Evolutionary conservation across 2,888 invertebrate genomes (phyloP).

Genomic region (Norana najaformis): DNA sequence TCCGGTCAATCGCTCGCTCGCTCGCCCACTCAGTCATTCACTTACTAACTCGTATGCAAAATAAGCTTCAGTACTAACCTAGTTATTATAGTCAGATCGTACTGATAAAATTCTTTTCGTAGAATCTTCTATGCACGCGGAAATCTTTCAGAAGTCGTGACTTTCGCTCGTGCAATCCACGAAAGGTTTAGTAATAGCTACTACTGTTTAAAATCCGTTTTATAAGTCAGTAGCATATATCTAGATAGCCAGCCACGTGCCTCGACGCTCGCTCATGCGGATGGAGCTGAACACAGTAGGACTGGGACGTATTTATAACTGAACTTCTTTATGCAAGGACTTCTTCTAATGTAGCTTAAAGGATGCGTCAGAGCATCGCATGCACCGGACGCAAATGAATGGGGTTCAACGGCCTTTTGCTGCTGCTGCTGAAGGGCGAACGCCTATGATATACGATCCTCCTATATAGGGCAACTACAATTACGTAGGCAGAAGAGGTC

Average conservation of each 20-base stretch:
- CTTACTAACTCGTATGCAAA: not conserved
- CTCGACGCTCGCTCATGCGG: no score
- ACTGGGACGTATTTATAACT: not conserved
- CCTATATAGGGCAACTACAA: not conserved
- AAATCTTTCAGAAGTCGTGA: not conserved
- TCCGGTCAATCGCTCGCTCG: not conserved
- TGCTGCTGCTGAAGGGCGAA: not conserved
- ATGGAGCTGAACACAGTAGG: no score
- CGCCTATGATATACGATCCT: not conserved
- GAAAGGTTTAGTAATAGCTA: not conserved
- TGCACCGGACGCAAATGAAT: not conserved
- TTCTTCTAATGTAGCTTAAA: not conserved
- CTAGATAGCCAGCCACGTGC: not conserved
- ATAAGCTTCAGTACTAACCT: not conserved
- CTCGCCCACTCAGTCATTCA: not conserved
- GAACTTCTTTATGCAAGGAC: not conserved
- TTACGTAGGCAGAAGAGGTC: not conserved
- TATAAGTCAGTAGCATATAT: not conserved
- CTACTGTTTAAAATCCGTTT: not conserved
- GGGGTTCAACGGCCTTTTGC: not conserved
- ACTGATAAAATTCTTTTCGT: not conserved
- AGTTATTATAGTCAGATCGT: not conserved
- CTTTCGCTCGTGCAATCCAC: not conserved
- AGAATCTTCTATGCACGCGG: not conserved
- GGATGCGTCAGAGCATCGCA: not conserved